Percentiles rank a stretch among this genome's conserved stretches.
Conservation (phyloP, 2,888 invertebrate species). For the Euphydryas editha region DNA sequence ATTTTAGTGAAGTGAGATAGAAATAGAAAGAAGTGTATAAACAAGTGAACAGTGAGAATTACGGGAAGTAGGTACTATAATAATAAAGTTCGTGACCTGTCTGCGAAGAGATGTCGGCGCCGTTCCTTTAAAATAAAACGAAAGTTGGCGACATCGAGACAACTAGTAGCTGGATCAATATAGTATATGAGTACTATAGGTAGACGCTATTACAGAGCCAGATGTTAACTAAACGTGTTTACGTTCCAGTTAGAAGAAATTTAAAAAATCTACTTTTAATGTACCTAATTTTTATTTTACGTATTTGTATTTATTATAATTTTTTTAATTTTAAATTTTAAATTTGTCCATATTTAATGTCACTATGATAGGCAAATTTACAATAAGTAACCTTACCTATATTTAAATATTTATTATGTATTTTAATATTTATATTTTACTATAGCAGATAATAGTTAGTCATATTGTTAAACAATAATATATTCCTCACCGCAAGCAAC, state of each 20-base stretch:
- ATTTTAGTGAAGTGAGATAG: neutral
- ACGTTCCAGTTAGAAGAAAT: neutral
- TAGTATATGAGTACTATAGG: neutral
- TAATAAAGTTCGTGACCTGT: constrained; percentile 19
- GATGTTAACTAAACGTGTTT: constrained; percentile 3
- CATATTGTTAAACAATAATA: neutral
- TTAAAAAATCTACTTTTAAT: neutral
- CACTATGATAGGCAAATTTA: no score
- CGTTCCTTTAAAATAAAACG: constrained; percentile 8
- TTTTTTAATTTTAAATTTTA: no score
- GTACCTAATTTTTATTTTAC: neutral
- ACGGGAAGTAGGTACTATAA: neutral
- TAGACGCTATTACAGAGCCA: constrained; percentile 8
- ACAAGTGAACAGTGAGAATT: neutral
- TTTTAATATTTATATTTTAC: no score
- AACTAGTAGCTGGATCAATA: constrained; percentile 16
- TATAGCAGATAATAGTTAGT: no score
- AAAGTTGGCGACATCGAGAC: constrained; percentile 12
- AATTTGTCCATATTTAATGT: no score
- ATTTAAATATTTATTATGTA: no score
- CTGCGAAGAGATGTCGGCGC: constrained; percentile 4
- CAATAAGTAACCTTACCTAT: no score
- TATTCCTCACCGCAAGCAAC: neutral
- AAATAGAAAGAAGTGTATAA: neutral
- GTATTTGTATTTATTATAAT: no score